Conservation (phyloP, 2,113 vertebrate genomes). For the Protobothrops mucrosquamatus region DNA sequence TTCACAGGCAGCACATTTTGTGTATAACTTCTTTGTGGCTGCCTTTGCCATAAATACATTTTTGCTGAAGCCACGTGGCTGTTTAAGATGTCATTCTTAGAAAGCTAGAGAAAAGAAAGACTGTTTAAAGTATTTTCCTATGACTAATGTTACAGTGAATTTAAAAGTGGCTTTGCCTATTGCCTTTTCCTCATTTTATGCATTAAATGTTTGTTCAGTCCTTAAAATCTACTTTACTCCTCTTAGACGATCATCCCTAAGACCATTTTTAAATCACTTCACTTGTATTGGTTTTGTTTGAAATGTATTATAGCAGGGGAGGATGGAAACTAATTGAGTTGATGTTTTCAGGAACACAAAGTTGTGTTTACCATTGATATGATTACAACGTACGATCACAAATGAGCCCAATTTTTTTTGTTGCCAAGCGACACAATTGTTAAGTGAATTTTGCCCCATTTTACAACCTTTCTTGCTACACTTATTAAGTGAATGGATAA, state of each 20-base stretch:
- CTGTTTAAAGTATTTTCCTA: neutral
- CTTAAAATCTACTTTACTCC: neutral
- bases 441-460: neutral
- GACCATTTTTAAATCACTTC: neutral
- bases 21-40: slow-evolving; percentile 35
- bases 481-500: neutral
- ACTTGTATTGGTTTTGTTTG: neutral
- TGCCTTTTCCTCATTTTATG: neutral
- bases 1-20: slow-evolving; percentile 19
- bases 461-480: neutral
- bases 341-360: neutral
- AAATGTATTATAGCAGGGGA: neutral
- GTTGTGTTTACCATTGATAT: too few relatives aligned
- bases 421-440: neutral
- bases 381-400: neutral
- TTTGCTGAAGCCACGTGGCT: slow-evolving; percentile 42
- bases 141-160: neutral
- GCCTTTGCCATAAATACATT: slow-evolving; percentile 34
- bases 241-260: neutral
- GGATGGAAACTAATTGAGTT: neutral
- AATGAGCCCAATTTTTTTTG: neutral
- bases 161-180: neutral
- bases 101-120: slow-evolving; percentile 34
- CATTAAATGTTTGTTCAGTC: neutral
- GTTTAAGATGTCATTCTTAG: slow-evolving; percentile 39